Percentiles rank a stretch among this genome's conserved stretches.
Evolutionary conservation across 2,888 invertebrate species (phyloP).

Genomic region (Nephrotoma appendiculata): DNA sequence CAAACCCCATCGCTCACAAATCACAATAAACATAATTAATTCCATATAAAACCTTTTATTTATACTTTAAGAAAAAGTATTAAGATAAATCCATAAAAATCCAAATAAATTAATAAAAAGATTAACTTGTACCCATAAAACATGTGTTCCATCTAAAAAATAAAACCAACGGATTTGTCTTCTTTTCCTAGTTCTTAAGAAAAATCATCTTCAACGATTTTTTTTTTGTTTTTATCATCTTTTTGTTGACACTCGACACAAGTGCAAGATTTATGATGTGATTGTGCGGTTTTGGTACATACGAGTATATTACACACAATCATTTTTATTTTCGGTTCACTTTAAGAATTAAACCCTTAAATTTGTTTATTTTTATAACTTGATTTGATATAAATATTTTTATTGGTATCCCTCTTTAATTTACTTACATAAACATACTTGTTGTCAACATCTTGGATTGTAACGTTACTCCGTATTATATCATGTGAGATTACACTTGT

Average conservation of each 20-base stretch:
- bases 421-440: background rate
- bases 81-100: background rate
- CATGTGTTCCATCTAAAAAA: background rate
- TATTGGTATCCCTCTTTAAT: background rate
- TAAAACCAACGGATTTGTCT: background rate
- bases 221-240: background rate
- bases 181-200: background rate
- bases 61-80: background rate
- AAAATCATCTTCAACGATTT: background rate
- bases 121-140: background rate
- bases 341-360: background rate
- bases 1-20: too few species aligned
- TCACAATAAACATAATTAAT: background rate
- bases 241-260: constrained; percentile 8
- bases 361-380: background rate
- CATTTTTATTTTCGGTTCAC: background rate
- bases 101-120: background rate
- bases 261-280: constrained; percentile 9
- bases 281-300: background rate
- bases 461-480: background rate
- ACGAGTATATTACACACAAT: background rate
- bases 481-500: background rate
- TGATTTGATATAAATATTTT: background rate
- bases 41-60: background rate
- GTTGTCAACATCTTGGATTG: background rate